Evolutionary conservation across 2,113 vertebrate species (phyloP).

Genomic region (Myotis davidii): DNA sequence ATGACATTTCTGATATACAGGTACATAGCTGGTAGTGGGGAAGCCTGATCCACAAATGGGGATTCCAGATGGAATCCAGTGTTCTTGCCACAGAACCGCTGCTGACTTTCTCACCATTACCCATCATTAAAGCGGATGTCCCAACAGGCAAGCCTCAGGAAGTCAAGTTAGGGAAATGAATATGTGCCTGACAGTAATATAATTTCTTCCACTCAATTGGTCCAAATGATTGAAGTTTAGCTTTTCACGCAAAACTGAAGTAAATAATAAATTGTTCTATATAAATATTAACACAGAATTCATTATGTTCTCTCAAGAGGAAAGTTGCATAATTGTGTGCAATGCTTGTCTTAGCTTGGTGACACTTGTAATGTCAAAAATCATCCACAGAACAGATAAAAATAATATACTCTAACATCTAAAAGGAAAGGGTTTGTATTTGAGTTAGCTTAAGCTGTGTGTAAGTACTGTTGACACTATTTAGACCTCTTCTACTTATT

Average conservation of each 20-base stretch:
- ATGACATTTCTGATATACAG: not conserved
- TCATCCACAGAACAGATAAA: conserved; percentile 1
- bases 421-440: not conserved
- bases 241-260: conserved; percentile 38
- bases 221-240: conserved; percentile 42
- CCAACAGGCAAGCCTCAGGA: not conserved
- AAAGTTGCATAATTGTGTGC: conserved; percentile 10
- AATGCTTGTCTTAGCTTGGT: not conserved
- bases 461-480: not conserved
- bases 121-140: not conserved
- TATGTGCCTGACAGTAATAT: not conserved
- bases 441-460: not conserved
- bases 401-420: not conserved
- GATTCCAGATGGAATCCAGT: not conserved
- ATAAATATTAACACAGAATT: conserved; percentile 39
- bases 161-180: not conserved
- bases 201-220: not conserved
- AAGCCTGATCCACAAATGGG: not conserved
- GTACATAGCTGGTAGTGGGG: not conserved
- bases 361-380: conserved; percentile 23
- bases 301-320: conserved; percentile 16
- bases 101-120: not conserved
- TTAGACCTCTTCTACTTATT: not conserved
- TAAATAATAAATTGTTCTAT: not conserved
- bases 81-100: fast-evolving